These are phyloP conservation scores for Synanthedon vespiformis DNA, from an alignment of 2,888 invertebrate genomes.

Conservation along the genomic window DNA sequence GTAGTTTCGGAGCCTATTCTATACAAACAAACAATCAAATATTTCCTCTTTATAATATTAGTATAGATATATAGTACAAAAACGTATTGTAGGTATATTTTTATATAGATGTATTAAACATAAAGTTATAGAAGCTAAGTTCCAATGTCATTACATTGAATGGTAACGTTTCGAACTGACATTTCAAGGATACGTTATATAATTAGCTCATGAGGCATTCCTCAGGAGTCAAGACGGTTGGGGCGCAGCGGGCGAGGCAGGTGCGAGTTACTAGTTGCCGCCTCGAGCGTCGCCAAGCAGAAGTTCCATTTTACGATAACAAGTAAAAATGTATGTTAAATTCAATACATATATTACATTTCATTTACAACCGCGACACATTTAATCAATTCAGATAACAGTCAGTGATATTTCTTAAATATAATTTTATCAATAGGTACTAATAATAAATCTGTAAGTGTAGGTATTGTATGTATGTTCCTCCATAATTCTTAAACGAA, in stretches of 20 bases:
- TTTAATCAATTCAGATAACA: background rate
- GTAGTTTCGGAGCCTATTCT: too few relatives aligned
- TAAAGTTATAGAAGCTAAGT: too few relatives aligned
- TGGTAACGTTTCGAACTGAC: background rate
- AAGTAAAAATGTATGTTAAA: background rate
- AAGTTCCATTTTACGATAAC: background rate
- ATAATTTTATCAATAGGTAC: background rate
- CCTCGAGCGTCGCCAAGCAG: background rate
- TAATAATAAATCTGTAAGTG: too few relatives aligned
- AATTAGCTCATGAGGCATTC: constrained; percentile 1
- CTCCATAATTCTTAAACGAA: too few relatives aligned
- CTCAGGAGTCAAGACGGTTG: constrained; percentile 14
- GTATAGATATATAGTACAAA: too few relatives aligned
- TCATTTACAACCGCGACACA: background rate
- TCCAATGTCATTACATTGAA: background rate
- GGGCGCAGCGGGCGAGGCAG: constrained; percentile 10
- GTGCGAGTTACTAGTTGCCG: constrained; percentile 3
- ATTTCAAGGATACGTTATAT: background rate
- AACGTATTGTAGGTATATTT: too few relatives aligned
- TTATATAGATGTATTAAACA: too few relatives aligned
- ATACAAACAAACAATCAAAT: too few relatives aligned
- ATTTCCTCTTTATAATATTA: too few relatives aligned
- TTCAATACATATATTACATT: background rate
- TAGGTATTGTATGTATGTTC: too few relatives aligned
- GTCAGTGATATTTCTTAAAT: background rate